Percentiles rank a stretch among this genome's conserved stretches.
These are phyloP conservation scores for Aurelia coerulea DNA, from an alignment of 30 jellyfish, hydroid and myxozoan genomes.

Conservation along the genomic window DNA sequence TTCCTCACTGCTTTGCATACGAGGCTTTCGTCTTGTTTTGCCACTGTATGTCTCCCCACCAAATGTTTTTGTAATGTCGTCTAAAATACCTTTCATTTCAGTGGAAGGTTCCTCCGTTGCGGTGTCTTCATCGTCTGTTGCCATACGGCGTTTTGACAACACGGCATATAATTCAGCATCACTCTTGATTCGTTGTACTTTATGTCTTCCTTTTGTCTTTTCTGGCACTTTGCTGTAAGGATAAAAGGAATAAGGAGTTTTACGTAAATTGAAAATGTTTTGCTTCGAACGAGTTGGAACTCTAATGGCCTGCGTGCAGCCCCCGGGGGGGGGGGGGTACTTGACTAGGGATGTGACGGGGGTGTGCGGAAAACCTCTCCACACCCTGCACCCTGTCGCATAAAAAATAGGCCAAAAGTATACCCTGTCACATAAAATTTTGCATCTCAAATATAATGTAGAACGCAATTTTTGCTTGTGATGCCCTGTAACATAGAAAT, in stretches of 20 bases:
- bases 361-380: too few species aligned
- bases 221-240: conserved; percentile 42
- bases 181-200: conserved; percentile 88
- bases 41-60: conserved; percentile 49
- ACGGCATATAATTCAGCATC: conserved; percentile 92
- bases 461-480: too few species aligned
- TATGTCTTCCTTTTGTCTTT: conserved; percentile 72
- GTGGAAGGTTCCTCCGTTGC: conserved; percentile 59
- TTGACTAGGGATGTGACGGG: too few species aligned
- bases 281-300: too few species aligned
- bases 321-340: too few species aligned
- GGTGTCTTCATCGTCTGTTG: conserved; percentile 77
- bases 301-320: too few species aligned
- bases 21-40: conserved; percentile 67
- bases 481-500: too few species aligned
- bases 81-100: conserved; percentile 70
- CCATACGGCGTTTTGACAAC: conserved; percentile 87
- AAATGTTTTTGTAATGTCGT: conserved; percentile 67
- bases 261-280: too few species aligned
- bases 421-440: too few species aligned
- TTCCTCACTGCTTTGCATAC: conserved; percentile 59
- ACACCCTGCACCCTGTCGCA: too few species aligned
- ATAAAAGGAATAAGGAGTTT: neutral
- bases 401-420: too few species aligned
- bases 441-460: too few species aligned